phyloP scores from a whole-genome alignment of 2,113 vertebrate genomes.

The Romanogobio albipinnatus region DNA sequence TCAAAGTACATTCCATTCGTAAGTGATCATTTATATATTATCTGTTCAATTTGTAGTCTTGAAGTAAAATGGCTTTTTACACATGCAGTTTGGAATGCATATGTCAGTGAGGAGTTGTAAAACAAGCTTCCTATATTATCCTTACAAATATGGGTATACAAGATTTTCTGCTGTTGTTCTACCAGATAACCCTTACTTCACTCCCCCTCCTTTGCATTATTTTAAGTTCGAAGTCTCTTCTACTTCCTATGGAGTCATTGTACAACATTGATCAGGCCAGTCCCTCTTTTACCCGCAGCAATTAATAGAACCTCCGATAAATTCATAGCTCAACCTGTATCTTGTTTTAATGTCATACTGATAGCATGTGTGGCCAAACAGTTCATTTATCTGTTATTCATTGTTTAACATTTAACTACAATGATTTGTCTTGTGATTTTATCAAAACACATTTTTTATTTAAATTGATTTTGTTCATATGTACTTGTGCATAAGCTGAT shows the following conservation, averaged over 20 bases:
- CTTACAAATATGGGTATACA: background rate
- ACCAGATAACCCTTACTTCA: background rate
- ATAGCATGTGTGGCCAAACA: background rate
- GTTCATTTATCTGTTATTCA: background rate
- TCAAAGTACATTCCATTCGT: background rate
- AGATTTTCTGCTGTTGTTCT: background rate
- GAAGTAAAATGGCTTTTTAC: background rate
- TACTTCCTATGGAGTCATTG: conserved; percentile 49
- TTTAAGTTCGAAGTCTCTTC: background rate
- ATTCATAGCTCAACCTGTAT: background rate
- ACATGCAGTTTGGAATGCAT: background rate
- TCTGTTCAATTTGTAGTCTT: background rate
- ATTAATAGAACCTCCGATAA: background rate
- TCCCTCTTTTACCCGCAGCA: background rate
- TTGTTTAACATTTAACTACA: background rate
- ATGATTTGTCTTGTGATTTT: no score
- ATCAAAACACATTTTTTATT: no score
- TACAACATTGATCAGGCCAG: conserved; percentile 47
- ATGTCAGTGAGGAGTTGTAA: background rate
- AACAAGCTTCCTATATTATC: background rate
- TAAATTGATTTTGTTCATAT: background rate
- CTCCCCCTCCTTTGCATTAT: no score
- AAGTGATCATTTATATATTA: background rate
- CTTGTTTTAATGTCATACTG: background rate
- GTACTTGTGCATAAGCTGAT: background rate